phyloP scores from a whole-genome alignment of 2,113 vertebrate species.

The Nipponia nippon region DNA sequence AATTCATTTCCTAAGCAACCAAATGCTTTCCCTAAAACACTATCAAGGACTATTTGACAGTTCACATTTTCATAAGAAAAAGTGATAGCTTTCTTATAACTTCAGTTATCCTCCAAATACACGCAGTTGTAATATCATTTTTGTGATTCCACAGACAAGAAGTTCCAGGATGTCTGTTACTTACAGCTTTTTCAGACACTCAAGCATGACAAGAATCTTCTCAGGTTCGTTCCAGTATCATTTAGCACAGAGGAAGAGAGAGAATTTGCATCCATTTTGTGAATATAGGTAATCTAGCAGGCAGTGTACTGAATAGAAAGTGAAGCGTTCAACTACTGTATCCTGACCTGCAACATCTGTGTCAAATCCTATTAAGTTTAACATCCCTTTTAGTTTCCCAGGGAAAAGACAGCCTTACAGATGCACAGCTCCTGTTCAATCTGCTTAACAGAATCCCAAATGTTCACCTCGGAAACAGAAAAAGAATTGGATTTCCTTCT shows the following conservation, averaged over 20 bases:
- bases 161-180: neutral
- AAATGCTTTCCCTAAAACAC: neutral
- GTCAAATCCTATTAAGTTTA: neutral
- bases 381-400: neutral
- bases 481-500: neutral
- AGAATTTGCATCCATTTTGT: conserved; percentile 3
- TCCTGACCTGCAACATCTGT: neutral
- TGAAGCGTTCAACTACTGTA: neutral
- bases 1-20: neutral
- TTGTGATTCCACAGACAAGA: neutral
- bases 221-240: neutral
- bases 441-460: neutral
- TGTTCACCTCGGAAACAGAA: neutral
- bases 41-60: neutral
- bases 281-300: neutral
- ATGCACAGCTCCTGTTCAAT: neutral
- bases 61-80: neutral
- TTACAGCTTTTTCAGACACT: neutral
- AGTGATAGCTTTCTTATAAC: neutral
- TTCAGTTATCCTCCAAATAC: neutral
- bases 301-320: neutral
- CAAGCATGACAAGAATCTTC: neutral
- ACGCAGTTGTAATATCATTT: neutral
- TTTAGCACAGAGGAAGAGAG: neutral
- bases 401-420: neutral